These are phyloP conservation scores for Steromphala cineraria DNA, from an alignment of 2,888 invertebrate genomes.

Conservation along the genomic window DNA sequence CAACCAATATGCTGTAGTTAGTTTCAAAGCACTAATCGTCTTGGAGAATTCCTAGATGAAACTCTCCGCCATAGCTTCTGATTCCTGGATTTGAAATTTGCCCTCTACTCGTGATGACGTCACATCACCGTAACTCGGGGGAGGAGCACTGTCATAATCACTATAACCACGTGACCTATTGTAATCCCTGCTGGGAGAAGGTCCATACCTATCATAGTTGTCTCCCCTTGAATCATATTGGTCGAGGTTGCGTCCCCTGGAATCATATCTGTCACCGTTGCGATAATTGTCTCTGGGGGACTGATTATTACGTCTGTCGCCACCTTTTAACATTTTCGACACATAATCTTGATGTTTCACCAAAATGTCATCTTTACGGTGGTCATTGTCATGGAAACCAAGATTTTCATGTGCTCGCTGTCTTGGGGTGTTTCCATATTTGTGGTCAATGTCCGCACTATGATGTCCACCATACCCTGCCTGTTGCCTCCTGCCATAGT, in stretches of 20 bases:
- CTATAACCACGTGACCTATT: background rate
- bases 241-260: background rate
- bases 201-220: background rate
- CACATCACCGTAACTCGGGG: background rate
- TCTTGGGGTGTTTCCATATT: background rate
- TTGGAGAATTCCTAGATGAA: background rate
- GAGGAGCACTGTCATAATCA: background rate
- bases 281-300: too few species aligned
- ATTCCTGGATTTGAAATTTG: background rate
- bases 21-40: too few species aligned
- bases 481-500: conserved; percentile 22
- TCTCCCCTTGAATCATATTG: background rate
- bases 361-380: conserved; percentile 36
- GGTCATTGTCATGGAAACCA: conserved; percentile 34
- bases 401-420: conserved; percentile 30
- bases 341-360: conserved; percentile 49
- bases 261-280: background rate
- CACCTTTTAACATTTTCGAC: conserved; percentile 37
- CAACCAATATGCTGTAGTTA: too few species aligned
- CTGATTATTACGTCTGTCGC: background rate
- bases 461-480: background rate
- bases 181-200: background rate
- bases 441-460: background rate
- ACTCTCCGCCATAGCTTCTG: background rate
- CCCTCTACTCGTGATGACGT: background rate